Evolutionary conservation across 2,797 vertebrate genomes (phyloP), one percentile per base, ranked within the genome.

Genomic region (Centropyge bicolor): DNA sequence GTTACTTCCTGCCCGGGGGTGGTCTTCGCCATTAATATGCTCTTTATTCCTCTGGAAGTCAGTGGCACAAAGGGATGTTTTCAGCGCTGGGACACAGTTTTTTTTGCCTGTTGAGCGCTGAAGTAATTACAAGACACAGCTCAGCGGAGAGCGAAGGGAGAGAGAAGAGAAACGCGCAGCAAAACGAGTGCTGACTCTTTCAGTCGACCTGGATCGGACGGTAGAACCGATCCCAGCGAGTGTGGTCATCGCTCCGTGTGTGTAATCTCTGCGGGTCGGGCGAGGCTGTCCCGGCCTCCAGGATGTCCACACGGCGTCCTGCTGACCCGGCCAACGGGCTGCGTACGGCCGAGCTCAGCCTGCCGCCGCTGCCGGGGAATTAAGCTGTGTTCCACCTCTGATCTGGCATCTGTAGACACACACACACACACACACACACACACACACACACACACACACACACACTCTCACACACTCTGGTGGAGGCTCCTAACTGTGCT

Each of bases 301-400:
- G 64, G 84, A 84, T 71, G 75, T 80, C 74, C 75, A 65, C 56
- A 71, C 55, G 3, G 55, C 56, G 17, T 14, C n/a, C 19, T 19
- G 41, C 80, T 57, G 41, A 71, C 82, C 71, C 67, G 49, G 12
- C 38, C 51, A 55, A 74, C 79, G 81, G 76, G 87, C 81, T 83
- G 51, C 0, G 8, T 80, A 54, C 31, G 36, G 48, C 61, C 4
- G 49, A 74, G 70, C 81, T 63, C 75, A 64, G 82, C 66, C 83
- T 60, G 62, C 72, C 57, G 81, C 82, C 17, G 61, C 80, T 68
- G 45, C 43, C 27, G 61, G 66, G 41, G 83, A 87, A 79, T 91
- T 81, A 77, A 88, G 80, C 83, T 49, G 75, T 78, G 80, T 76
- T 87, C 66, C 62, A 77, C 78, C 80, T 85, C 84, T 89, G 83